Evolutionary conservation across 2,797 vertebrate genomes (phyloP), one percentile per base, ranked within the genome.

Genomic region (Odontamblyopus lacepedii): DNA sequence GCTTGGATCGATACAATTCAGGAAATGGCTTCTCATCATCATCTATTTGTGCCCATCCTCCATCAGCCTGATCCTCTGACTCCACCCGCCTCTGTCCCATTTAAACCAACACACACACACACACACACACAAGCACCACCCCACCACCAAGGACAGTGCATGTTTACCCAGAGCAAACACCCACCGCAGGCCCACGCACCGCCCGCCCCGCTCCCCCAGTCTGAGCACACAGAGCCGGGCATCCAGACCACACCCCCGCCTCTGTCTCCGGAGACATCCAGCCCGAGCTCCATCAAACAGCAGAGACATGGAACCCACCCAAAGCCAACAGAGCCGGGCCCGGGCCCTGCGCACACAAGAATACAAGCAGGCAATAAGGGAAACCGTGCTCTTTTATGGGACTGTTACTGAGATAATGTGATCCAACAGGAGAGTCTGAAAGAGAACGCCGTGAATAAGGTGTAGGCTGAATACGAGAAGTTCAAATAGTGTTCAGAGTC

Each of bases 121-220:
- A 56, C 77, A 71, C 41, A 44, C 11, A 44, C 44, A 48, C 44
- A 1, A 15, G 5, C 12, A 48, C 44, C 44, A 48, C 44, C 13
- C 44, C 44, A 48, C 15, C 44, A 15, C 77, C 69, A 83, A 87
- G 85, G 83, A 90, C 74, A 79, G 81, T 60, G 69, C 77, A 77
- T 91, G 88, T 93, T 94, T 93, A 89, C 92, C 90, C 88, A 83
- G 74, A 86, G 91, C 88, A 94, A 94, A 94, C 86, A 92, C 88
- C 77, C 29, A 75, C 87, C 88, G 89, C 86, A 83, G 89, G 84
- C 81, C 85, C 77, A 76, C 80, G 44, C 44, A 48, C 44, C 12
- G 13, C 12, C 44, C 15, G 13, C 4, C 13, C 13, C 44, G 13
- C 44, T 15, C 13, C 44, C 44, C 44, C 44, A 48, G 44, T 78